Evolutionary conservation across 2,888 invertebrate genomes (phyloP).

Genomic region (Dendrolimus houi): DNA sequence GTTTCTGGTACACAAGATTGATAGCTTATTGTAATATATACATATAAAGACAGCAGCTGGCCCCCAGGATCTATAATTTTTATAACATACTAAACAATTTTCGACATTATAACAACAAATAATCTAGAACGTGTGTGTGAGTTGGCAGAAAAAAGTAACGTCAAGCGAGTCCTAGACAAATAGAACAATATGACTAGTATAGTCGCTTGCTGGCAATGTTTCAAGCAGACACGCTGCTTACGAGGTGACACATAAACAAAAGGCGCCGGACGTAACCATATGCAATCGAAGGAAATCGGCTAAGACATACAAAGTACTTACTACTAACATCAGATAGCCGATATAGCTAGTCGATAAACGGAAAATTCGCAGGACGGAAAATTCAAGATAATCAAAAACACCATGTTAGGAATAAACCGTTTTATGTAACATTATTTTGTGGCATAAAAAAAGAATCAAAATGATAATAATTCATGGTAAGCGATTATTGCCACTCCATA

Average conservation of each 20-base stretch:
- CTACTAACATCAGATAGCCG: too few species aligned
- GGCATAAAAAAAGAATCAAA: too few species aligned
- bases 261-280: background rate
- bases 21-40: background rate
- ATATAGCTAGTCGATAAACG: too few species aligned
- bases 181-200: conserved; percentile 9
- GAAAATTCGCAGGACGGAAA: too few species aligned
- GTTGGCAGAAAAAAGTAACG: conserved; percentile 3
- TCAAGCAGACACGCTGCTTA: conserved; percentile 12
- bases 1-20: conserved; percentile 1
- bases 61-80: conserved; percentile 8
- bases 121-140: conserved; percentile 12
- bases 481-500: too few species aligned
- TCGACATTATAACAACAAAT: conserved; percentile 13
- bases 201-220: conserved; percentile 17
- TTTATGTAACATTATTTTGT: too few species aligned
- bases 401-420: too few species aligned
- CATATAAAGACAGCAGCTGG: conserved; percentile 6
- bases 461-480: too few species aligned
- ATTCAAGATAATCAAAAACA: too few species aligned
- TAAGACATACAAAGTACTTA: too few species aligned
- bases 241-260: conserved; percentile 5
- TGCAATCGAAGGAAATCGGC: background rate
- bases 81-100: conserved; percentile 12
- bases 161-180: conserved; percentile 1